Evolutionary conservation across 2,113 vertebrate genomes (phyloP), one percentile per base, ranked within the genome.

Genomic region (Odobenus rosmarus): DNA sequence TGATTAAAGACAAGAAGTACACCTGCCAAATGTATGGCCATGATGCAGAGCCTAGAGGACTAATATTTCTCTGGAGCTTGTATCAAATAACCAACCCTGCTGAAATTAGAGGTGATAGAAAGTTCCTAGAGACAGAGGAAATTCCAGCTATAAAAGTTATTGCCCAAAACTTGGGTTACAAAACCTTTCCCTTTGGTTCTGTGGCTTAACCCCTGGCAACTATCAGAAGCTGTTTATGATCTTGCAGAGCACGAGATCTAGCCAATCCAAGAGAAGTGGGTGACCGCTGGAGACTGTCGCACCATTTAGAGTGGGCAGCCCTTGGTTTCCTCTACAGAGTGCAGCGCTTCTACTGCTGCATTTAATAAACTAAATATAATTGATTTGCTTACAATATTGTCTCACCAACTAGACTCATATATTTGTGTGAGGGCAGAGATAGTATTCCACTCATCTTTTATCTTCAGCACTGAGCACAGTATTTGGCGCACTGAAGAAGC

Each of bases 71-170:
- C 57, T 81, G 76, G 7, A 59, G 2, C n/a, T 77, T 88, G 28
- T 53, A 77, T 82, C 19, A 95, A 59, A 88, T 88, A 61, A 36
- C 24, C 3, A 67, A 36, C 24, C 4, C 91, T 64, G 10, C 59
- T 84, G 64, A 97, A 90, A 86, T 61, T 42, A 85, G 26, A 85
- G 12, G 26, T 61, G 28, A 64, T 76, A 5, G 7, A 19, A 91
- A 84, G 42, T 87, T 79, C 80, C 72, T 89, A 86, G 95, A 88
- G 62, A 74, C n/a, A 79, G 42, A 21, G 87, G 16, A 51, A 95
- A 51, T 49, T 82, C 24, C 33, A 71, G 53, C 46, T 88, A 69
- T 83, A 81, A 71, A 64, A 74, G 7, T 90, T 88, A 59, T 71
- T 1, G 2, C 39, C 28, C 62, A 83, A 11, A 87, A 9, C 55